Base-by-base conservation (phyloP, 2,888 invertebrate species). In the Thecophora atra region DNA sequence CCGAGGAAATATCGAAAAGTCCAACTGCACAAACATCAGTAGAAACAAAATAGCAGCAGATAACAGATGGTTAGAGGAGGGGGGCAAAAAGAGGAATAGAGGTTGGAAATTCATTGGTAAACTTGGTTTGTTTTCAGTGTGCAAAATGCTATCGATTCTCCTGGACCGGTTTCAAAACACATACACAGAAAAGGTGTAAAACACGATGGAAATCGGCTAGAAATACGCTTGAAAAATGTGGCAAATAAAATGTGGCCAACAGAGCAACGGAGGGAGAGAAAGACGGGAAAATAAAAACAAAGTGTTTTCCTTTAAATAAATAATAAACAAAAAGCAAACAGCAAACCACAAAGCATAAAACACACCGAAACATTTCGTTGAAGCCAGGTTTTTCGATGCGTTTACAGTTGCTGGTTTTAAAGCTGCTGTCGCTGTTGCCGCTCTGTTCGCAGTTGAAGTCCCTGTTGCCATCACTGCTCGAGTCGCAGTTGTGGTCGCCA, bases 111-210 rank as follows among this genome's bases (percentile, higher is more conserved):
- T 26, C 15, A 56, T 56, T 56, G 56, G 56, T 56, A 26, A 26
- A 26, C 15, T 56, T 60, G 19, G 30, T 30, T 17, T 47, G 47
- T 47, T 64, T 47, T 51, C 64, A 64, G 64, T 47, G n/a, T 64
- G 47, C 47, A 64, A 64, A 64, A 47, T 47, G 64, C 64, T 21
- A 64, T 64, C 26, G 21, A 64, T 47, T 64, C 44, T 19, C 47
- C 13, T 15, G 21, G 47, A 64, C 64, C 64, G 64, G 64, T 64
- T 64, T 47, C 24, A 44, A 51, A 64, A 42, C 64, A 64, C 47
- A 47, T 5, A n/a, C n/a, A 26, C n/a, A 60, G 30, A 60, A 60
- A n/a, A n/a, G 30, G 15, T 60, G 58, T 17, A 58, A 58, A 60
- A 37, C 26, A n/a, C 11, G 30, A 4, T 30, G 30, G 15, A 60